A percentile compares a stretch with the other conserved stretches of the same genome.
Conservation (phyloP, 2,797 vertebrate genomes). For the Allochrocebus solatus region DNA sequence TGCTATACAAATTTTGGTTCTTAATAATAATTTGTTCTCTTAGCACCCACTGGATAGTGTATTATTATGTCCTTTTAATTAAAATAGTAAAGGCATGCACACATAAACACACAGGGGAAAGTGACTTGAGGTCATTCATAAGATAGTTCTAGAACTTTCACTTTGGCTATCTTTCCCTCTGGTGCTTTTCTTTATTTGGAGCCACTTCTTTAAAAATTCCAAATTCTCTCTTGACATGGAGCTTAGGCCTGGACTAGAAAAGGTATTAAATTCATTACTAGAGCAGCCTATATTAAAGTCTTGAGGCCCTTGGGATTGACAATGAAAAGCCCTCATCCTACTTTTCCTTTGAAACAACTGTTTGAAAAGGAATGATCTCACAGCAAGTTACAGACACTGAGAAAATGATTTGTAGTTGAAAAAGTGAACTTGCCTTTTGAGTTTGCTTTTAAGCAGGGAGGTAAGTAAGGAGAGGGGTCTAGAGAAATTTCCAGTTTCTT, state of each 20-base stretch:
- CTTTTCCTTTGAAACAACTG: slow-evolving; percentile 26
- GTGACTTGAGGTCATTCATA: neutral
- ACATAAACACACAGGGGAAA: neutral
- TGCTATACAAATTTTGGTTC: neutral
- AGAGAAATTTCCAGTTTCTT: neutral
- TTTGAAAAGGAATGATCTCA: slow-evolving; percentile 23
- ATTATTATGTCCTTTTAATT: slow-evolving; percentile 27
- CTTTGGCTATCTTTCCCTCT: neutral
- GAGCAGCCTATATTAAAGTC: neutral
- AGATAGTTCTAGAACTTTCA: neutral
- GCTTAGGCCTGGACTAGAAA: neutral
- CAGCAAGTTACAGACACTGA: neutral
- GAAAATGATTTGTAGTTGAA: neutral
- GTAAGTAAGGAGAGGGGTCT: neutral
- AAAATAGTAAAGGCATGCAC: neutral
- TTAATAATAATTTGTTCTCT: neutral
- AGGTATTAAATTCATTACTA: neutral
- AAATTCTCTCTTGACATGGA: neutral
- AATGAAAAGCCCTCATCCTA: neutral
- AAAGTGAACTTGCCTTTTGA: neutral
- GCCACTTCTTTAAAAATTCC: neutral
- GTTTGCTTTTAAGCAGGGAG: neutral
- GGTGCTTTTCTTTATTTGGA: neutral
- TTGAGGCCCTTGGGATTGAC: neutral
- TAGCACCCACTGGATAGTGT: neutral